Evolutionary conservation across 1,140 invertebrate genomes (phyloP).

Genomic region (Musca vetustissima): DNA sequence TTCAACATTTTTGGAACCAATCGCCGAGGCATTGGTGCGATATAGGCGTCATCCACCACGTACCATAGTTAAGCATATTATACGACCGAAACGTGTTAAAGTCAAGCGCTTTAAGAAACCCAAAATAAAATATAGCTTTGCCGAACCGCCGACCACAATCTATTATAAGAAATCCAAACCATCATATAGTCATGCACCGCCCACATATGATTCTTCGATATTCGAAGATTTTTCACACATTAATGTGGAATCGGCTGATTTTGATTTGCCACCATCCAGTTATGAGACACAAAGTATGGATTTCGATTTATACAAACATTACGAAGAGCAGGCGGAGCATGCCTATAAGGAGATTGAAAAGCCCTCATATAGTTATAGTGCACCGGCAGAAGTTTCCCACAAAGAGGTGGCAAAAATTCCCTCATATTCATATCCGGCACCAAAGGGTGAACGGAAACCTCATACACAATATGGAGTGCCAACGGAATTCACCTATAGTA

Average conservation of each 20-base stretch:
- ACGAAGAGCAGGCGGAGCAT: slow-evolving; percentile 28
- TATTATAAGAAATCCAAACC: background rate
- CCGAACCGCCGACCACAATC: slow-evolving; percentile 28
- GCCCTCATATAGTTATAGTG: background rate
- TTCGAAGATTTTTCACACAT: slow-evolving; percentile 44
- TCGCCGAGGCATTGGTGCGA: slow-evolving; percentile 40
- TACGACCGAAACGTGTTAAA: slow-evolving; percentile 35
- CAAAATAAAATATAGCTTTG: slow-evolving; percentile 41
- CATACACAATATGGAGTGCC: slow-evolving; percentile 45
- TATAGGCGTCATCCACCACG: slow-evolving; percentile 42
- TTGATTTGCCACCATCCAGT: slow-evolving; percentile 40
- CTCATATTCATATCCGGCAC: slow-evolving; percentile 13
- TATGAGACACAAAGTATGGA: slow-evolving; percentile 51
- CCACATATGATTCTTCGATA: slow-evolving; percentile 31
- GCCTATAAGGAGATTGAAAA: slow-evolving; percentile 11
- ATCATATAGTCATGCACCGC: background rate
- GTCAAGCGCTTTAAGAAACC: slow-evolving; percentile 38
- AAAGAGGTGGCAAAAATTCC: background rate
- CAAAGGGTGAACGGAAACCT: slow-evolving; percentile 27
- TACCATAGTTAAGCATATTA: slow-evolving; percentile 26
- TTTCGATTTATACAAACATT: slow-evolving; percentile 44
- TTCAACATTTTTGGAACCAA: slow-evolving; percentile 24
- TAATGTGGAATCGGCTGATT: slow-evolving; percentile 45
- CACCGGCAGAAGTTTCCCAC: background rate
- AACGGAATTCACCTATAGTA: slow-evolving; percentile 17